Conservation (phyloP, 2,888 invertebrate species). For the Eupelmus urozonus region DNA sequence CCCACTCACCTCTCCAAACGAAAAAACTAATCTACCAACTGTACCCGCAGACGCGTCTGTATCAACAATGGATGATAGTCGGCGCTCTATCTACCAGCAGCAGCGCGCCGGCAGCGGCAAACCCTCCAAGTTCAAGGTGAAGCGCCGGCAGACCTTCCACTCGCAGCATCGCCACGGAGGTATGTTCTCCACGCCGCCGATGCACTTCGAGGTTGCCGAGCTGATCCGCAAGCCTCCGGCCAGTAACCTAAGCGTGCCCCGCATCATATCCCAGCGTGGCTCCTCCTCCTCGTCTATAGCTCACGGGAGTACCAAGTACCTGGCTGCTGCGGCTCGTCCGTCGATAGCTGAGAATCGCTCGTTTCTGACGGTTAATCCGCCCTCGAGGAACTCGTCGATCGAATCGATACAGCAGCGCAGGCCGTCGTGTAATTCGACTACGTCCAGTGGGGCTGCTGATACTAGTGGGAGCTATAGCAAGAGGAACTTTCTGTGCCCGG, state of each 20-base stretch:
- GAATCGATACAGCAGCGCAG: conserved; percentile 64
- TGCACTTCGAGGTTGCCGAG: conserved; percentile 73
- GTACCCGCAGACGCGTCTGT: conserved; percentile 71
- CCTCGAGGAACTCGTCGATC: conserved; percentile 62
- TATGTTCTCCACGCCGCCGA: conserved; percentile 65
- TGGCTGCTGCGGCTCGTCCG: conserved; percentile 21
- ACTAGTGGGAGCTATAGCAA: conserved; percentile 34
- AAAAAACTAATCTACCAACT: no score
- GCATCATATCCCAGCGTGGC: conserved; percentile 68
- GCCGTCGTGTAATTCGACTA: conserved; percentile 61
- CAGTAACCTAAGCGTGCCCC: conserved; percentile 73
- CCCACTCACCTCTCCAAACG: no score
- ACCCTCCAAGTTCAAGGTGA: conserved; percentile 71
- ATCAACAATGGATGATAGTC: conserved; percentile 66
- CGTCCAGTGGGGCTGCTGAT: conserved; percentile 17
- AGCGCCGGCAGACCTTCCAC: conserved; percentile 76
- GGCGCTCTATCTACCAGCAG: conserved; percentile 67
- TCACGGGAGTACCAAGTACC: conserved; percentile 38
- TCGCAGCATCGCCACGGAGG: conserved; percentile 67
- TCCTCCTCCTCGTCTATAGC: conserved; percentile 17
- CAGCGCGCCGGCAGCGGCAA: conserved; percentile 59
- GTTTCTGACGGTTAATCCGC: conserved; percentile 63
- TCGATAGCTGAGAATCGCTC: conserved; percentile 64
- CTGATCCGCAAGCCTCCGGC: conserved; percentile 70
- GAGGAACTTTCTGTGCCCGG: conserved; percentile 50